These are phyloP conservation scores for Thymelicus sylvestris DNA, from an alignment of 2,888 invertebrate genomes.

Conservation along the genomic window DNA sequence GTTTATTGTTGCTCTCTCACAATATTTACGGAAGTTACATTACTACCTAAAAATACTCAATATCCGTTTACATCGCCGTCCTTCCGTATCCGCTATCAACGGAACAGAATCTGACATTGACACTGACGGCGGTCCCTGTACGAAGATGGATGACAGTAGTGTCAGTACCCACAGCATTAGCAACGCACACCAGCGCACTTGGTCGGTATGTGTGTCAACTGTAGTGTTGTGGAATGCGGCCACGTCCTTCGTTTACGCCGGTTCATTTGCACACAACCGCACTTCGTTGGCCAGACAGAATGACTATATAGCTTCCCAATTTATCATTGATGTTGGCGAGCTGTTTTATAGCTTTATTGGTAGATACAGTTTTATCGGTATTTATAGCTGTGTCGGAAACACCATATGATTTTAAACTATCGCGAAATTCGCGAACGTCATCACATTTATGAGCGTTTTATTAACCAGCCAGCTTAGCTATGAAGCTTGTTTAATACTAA, in stretches of 20 bases:
- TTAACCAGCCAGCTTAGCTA: no score
- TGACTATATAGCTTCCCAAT: conserved; percentile 74
- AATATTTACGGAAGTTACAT: no score
- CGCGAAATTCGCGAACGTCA: not conserved
- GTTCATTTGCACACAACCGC: conserved; percentile 80
- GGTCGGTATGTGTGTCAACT: conserved; percentile 77
- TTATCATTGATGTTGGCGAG: conserved; percentile 60
- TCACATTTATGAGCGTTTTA: not conserved
- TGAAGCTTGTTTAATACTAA: no score
- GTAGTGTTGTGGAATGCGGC: conserved; percentile 79
- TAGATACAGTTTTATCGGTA: conserved; percentile 32
- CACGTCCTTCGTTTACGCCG: conserved; percentile 81
- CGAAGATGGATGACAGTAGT: conserved; percentile 6
- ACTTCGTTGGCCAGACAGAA: conserved; percentile 56
- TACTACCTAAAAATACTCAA: no score
- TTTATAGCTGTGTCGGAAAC: conserved; percentile 17
- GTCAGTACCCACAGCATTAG: conserved; percentile 32
- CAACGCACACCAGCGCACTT: conserved; percentile 56
- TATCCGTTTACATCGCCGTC: not conserved
- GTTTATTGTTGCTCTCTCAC: no score
- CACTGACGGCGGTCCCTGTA: conserved; percentile 23
- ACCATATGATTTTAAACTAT: not conserved
- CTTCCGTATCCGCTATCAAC: conserved; percentile 9
- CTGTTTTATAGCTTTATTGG: conserved; percentile 38
- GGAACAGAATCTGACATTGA: conserved; percentile 14